Evolutionary conservation across 2,113 vertebrate species (phyloP).

Genomic region (Tachysurus vachellii): DNA sequence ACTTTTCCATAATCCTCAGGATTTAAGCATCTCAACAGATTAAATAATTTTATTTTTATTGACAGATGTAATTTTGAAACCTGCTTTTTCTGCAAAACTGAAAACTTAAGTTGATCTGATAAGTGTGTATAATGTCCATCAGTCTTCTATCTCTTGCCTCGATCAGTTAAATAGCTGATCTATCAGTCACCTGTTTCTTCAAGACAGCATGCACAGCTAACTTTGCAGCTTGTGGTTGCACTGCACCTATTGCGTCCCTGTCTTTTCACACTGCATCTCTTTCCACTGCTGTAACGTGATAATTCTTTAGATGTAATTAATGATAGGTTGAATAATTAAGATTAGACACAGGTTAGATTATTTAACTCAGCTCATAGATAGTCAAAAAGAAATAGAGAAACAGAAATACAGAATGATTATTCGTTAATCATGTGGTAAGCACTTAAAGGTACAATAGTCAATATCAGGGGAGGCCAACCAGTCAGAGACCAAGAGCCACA

Average conservation of each 20-base stretch:
- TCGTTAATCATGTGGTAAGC: not conserved
- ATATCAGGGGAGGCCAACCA: no score
- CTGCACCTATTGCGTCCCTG: not conserved
- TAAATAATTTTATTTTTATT: not conserved
- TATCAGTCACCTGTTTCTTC: not conserved
- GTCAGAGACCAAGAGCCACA: no score
- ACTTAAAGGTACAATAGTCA: not conserved
- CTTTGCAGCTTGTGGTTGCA: not conserved
- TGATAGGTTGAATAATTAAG: not conserved
- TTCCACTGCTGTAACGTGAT: not conserved
- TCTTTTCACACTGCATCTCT: not conserved
- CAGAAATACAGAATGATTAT: not conserved
- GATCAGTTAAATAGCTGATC: not conserved
- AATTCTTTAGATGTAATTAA: not conserved
- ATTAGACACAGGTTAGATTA: not conserved
- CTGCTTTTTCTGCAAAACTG: not conserved
- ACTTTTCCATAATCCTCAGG: not conserved
- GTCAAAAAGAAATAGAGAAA: not conserved
- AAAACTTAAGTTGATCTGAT: not conserved
- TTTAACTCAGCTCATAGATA: not conserved
- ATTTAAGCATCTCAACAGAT: not conserved
- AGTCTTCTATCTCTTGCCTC: not conserved
- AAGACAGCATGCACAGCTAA: slow-evolving; percentile 11
- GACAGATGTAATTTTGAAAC: not conserved
- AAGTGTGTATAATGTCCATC: not conserved